Percentiles rank a stretch among this genome's conserved stretches.
phyloP scores from a whole-genome alignment of 2,888 invertebrate species.

The Tupiocoris notatus region DNA sequence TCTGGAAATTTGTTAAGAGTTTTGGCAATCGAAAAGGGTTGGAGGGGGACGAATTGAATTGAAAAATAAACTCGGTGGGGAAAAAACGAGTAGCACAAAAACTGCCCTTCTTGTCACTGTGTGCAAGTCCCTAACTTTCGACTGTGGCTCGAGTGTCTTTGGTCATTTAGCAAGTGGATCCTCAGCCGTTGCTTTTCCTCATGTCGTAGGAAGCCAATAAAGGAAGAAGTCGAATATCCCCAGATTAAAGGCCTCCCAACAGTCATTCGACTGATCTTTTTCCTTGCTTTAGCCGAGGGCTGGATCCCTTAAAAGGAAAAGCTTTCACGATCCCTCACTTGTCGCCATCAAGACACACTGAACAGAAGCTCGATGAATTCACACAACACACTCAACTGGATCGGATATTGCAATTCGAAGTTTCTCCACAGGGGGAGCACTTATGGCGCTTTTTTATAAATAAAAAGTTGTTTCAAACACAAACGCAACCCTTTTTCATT shows the following conservation, averaged over 20 bases:
- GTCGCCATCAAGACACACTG: not conserved
- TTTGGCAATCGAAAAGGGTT: too few species aligned
- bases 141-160: not conserved
- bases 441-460: not conserved
- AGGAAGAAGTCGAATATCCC: slow-evolving; percentile 7
- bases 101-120: not conserved
- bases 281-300: not conserved
- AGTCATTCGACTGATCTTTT: slow-evolving; percentile 14
- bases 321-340: slow-evolving; percentile 1
- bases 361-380: too few species aligned
- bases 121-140: too few species aligned
- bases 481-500: not conserved
- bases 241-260: slow-evolving; percentile 7
- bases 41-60: too few species aligned
- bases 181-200: not conserved
- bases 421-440: slow-evolving; percentile 5
- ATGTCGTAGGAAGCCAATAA: not conserved
- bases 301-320: slow-evolving; percentile 9
- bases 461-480: not conserved
- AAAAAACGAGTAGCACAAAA: too few species aligned
- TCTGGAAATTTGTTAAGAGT: too few species aligned
- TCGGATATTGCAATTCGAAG: slow-evolving; percentile 21
- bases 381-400: slow-evolving; percentile 6
- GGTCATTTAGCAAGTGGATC: slow-evolving; percentile 8
- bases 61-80: too few species aligned